Percentiles rank a stretch among this genome's conserved stretches.
phyloP scores from a whole-genome alignment of 2,797 vertebrate species.

The Nyctibius grandis region DNA sequence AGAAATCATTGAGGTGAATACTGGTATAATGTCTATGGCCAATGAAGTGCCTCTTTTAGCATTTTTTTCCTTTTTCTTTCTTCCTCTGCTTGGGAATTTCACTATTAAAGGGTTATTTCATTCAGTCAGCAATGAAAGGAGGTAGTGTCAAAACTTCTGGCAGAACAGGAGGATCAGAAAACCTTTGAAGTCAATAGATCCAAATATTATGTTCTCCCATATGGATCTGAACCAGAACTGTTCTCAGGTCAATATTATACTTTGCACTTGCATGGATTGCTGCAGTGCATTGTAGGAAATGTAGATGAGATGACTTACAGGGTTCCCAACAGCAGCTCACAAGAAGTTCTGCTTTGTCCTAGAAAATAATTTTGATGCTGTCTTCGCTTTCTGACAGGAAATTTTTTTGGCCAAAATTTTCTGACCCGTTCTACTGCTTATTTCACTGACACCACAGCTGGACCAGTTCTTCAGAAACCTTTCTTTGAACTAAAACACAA shows the following conservation, averaged over 20 bases:
- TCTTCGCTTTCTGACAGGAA: background rate
- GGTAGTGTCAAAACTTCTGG: background rate
- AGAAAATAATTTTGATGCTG: background rate
- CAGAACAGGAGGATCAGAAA: background rate
- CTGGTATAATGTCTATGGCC: background rate
- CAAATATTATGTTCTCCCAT: background rate
- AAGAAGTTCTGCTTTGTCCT: background rate
- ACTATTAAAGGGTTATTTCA: background rate
- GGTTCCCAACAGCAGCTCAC: background rate
- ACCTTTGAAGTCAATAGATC: background rate
- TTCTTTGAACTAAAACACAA: background rate
- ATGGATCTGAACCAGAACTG: background rate
- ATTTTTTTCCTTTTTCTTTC: background rate
- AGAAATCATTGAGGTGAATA: background rate
- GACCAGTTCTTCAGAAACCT: background rate
- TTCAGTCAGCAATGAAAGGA: background rate
- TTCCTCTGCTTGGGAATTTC: background rate
- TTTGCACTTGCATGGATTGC: background rate
- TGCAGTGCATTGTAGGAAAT: background rate
- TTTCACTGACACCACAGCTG: background rate
- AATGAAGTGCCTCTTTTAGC: background rate
- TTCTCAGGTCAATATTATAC: background rate
- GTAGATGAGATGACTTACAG: background rate
- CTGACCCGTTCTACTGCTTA: background rate
- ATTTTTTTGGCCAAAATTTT: background rate